Conservation (phyloP, 1,140 invertebrate species). For the Pissodes strobi region DNA sequence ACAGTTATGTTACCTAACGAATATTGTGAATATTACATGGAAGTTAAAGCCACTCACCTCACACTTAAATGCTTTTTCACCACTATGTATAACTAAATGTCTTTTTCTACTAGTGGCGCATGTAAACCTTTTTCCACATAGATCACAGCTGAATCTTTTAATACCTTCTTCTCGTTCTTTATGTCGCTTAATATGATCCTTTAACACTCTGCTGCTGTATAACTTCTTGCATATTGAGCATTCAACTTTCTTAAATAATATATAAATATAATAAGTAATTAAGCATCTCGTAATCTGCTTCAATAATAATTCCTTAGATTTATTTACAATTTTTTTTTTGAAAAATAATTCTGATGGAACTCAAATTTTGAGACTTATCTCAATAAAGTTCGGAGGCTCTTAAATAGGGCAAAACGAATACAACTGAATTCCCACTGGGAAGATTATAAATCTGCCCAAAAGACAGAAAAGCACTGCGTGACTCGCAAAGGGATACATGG, state of each 20-base stretch:
- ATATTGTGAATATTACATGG: background rate
- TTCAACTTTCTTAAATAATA: conserved; percentile 28
- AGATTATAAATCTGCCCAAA: too few relatives aligned
- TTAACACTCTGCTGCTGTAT: conserved; percentile 21
- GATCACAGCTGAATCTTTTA: conserved; percentile 28
- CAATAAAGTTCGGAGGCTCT: background rate
- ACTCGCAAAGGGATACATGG: too few relatives aligned
- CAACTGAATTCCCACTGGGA: too few relatives aligned
- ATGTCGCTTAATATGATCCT: conserved; percentile 31
- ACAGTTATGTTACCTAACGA: background rate
- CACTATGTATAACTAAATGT: conserved; percentile 40
- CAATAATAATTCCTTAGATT: background rate
- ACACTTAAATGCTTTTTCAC: conserved; percentile 36
- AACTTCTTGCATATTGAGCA: conserved; percentile 15
- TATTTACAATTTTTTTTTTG: background rate
- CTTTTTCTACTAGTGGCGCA: conserved; percentile 35
- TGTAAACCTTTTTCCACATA: conserved; percentile 38
- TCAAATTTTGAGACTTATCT: background rate
- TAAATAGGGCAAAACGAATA: too few relatives aligned
- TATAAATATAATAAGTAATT: conserved; percentile 4
- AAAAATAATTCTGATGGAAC: background rate
- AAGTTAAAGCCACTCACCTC: conserved; percentile 22
- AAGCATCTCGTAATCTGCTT: background rate
- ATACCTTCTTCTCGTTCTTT: conserved; percentile 24
- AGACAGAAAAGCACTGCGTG: too few relatives aligned